A percentile compares a stretch with the other conserved stretches of the same genome.
phyloP scores from a whole-genome alignment of 2,888 invertebrate species.

The Tinea trinotella region DNA sequence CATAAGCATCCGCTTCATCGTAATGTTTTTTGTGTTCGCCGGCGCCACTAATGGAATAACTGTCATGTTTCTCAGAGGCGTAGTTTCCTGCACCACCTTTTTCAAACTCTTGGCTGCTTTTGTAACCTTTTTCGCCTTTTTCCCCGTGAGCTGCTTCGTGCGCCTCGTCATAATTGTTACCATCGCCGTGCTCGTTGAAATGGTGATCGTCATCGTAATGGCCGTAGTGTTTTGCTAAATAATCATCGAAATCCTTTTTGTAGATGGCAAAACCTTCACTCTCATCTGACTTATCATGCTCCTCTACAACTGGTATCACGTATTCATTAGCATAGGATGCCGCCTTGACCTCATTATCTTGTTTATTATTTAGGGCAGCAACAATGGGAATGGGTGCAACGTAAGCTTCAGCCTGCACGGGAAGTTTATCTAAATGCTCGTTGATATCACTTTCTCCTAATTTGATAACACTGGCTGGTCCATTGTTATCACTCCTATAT shows the following conservation, averaged over 20 bases:
- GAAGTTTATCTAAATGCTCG: conserved; percentile 39
- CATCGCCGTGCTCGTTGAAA: conserved; percentile 45
- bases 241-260: conserved; percentile 47
- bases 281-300: conserved; percentile 43
- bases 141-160: conserved; percentile 62
- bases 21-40: conserved; percentile 67
- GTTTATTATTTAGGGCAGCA: conserved; percentile 38
- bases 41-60: conserved; percentile 61
- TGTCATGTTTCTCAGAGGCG: conserved; percentile 65
- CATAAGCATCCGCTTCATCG: conserved; percentile 62
- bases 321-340: conserved; percentile 38
- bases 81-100: conserved; percentile 71
- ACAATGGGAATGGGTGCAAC: conserved; percentile 40
- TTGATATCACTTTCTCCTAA: conserved; percentile 59
- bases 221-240: conserved; percentile 39
- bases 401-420: conserved; percentile 49
- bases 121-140: conserved; percentile 66
- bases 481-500: conserved; percentile 62
- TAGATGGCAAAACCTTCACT: conserved; percentile 44
- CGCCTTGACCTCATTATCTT: conserved; percentile 40
- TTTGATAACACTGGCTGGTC: conserved; percentile 58
- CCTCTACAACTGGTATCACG: conserved; percentile 54
- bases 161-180: conserved; percentile 50
- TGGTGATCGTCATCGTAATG: conserved; percentile 40
- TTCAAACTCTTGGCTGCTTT: conserved; percentile 57